Evolutionary conservation across 2,113 vertebrate species (phyloP).

Genomic region (Grallaria varia): DNA sequence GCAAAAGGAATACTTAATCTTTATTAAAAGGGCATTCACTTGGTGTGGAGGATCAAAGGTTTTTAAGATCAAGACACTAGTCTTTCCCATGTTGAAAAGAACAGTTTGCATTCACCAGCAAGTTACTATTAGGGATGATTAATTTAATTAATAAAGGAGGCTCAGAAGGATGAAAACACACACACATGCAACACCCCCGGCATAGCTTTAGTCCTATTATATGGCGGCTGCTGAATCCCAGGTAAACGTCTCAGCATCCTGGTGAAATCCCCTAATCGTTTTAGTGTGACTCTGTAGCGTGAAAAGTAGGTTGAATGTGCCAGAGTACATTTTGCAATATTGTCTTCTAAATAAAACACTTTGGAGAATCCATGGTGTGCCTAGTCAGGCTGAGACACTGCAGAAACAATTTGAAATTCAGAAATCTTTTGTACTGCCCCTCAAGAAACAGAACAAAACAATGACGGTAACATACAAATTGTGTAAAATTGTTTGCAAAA

Average conservation of each 20-base stretch:
- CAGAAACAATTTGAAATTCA: not conserved
- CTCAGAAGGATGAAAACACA: not conserved
- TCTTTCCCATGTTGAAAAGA: not conserved
- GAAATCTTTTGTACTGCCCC: not conserved
- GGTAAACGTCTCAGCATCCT: not conserved
- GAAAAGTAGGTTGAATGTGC: not conserved
- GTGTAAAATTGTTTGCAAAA: conserved; percentile 1
- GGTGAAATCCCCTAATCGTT: not conserved
- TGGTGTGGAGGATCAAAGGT: not conserved
- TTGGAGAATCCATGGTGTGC: not conserved
- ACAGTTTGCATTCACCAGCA: not conserved
- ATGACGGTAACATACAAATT: not conserved
- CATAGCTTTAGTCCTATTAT: not conserved
- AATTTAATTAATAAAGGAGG: not conserved
- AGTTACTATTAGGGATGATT: not conserved
- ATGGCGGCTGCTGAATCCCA: not conserved
- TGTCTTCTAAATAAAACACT: not conserved
- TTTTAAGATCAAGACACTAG: not conserved
- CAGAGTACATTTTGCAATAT: not conserved
- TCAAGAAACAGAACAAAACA: not conserved
- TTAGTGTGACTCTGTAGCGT: not conserved
- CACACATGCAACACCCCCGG: not conserved
- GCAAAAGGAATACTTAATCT: not conserved
- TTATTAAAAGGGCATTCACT: not conserved
- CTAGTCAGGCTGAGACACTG: not conserved